A percentile compares a stretch with the other conserved stretches of the same genome.
These are phyloP conservation scores for Autographa pulchrina DNA, from an alignment of 2,888 invertebrate species.

Conservation along the genomic window DNA sequence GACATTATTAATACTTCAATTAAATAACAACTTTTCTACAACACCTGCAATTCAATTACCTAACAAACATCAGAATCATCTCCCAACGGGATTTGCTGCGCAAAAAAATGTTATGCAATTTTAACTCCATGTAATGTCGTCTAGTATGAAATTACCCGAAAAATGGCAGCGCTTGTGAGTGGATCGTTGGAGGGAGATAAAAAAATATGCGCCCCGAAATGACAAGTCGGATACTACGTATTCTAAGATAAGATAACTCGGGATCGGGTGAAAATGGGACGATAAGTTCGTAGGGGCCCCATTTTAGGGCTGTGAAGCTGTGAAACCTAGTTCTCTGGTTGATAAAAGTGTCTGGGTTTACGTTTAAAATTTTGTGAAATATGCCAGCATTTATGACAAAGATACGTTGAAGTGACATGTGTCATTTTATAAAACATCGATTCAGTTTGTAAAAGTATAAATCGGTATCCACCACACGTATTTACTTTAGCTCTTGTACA, in stretches of 20 bases:
- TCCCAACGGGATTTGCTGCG: conserved; percentile 28
- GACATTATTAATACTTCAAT: neutral
- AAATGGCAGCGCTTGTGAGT: conserved; percentile 59
- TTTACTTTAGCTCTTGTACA: too few relatives aligned
- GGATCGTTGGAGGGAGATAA: conserved; percentile 71
- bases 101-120: conserved; percentile 65
- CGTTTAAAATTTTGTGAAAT: neutral
- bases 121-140: conserved; percentile 61
- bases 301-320: conserved; percentile 26
- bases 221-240: conserved; percentile 64
- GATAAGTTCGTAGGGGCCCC: conserved; percentile 36
- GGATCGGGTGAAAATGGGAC: conserved; percentile 52
- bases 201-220: conserved; percentile 75
- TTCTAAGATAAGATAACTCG: conserved; percentile 71
- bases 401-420: neutral
- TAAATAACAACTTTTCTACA: neutral
- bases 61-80: conserved; percentile 14
- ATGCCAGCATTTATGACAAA: neutral
- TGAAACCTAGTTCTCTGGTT: conserved; percentile 28
- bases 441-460: too few relatives aligned
- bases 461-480: too few relatives aligned
- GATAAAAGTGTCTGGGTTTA: conserved; percentile 12
- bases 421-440: too few relatives aligned
- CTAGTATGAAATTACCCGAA: conserved; percentile 69
- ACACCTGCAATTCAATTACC: conserved; percentile 26